Conservation (phyloP, 2,888 invertebrate genomes). For the Ectemnius continuus region DNA sequence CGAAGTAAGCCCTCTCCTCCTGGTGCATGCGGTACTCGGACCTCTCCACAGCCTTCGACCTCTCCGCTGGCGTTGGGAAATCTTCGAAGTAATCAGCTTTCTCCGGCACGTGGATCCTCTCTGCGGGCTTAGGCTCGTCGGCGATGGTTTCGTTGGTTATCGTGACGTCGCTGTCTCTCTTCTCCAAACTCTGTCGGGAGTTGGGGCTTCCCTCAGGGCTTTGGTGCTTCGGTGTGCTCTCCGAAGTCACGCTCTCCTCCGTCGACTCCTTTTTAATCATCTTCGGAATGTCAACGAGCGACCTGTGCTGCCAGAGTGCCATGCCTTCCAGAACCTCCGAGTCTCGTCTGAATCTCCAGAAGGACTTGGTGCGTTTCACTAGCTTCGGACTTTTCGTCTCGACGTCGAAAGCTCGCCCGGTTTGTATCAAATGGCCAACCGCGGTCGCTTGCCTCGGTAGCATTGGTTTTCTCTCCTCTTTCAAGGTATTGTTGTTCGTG, state of each 20-base stretch:
- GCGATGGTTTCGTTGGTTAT: conserved; percentile 68
- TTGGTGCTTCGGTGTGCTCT: conserved; percentile 56
- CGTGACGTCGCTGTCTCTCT: conserved; percentile 70
- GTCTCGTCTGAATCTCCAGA: conserved; percentile 89
- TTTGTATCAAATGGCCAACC: conserved; percentile 66
- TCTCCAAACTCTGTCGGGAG: conserved; percentile 60
- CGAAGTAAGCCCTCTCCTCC: conserved; percentile 72
- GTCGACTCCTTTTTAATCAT: conserved; percentile 79
- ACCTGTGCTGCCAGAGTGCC: conserved; percentile 92
- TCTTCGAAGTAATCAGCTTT: conserved; percentile 72
- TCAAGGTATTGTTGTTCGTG: conserved; percentile 72
- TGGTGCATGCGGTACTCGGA: conserved; percentile 68
- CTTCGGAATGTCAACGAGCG: conserved; percentile 86
- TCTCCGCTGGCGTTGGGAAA: conserved; percentile 75
- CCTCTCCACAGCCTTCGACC: conserved; percentile 69
- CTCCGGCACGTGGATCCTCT: conserved; percentile 72
- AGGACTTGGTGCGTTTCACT: conserved; percentile 90
- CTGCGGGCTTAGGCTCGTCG: conserved; percentile 74
- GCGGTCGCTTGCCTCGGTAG: conserved; percentile 78
- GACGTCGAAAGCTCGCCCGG: conserved; percentile 78
- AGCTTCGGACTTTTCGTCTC: conserved; percentile 78
- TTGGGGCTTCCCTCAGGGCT: conserved; percentile 56
- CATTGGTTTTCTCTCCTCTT: conserved; percentile 79
- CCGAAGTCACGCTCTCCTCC: conserved; percentile 55
- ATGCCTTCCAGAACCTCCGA: conserved; percentile 91